Evolutionary conservation across 2,113 vertebrate species (phyloP).

Genomic region (Typhlomys cinereus): DNA sequence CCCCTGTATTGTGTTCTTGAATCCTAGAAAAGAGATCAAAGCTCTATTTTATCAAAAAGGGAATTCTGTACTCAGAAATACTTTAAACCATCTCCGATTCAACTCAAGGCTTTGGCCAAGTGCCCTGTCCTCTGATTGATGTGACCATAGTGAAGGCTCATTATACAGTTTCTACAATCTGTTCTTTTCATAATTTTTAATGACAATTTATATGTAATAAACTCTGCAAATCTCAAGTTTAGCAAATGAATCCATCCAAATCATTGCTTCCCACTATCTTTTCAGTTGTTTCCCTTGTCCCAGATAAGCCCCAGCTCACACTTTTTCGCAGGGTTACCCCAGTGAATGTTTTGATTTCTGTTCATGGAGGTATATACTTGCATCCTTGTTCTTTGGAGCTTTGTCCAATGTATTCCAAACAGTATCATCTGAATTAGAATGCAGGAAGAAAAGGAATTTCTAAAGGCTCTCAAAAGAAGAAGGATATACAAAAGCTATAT

Average conservation of each 20-base stretch:
- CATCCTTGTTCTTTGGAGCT: background rate
- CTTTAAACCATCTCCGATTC: background rate
- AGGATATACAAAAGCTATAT: too few species aligned
- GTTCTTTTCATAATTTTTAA: background rate
- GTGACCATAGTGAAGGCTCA: background rate
- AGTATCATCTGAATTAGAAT: too few species aligned
- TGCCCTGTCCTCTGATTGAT: background rate
- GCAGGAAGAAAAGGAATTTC: too few species aligned
- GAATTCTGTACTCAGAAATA: background rate
- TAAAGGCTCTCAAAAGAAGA: too few species aligned
- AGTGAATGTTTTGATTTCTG: background rate
- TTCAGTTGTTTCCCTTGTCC: accelerated
- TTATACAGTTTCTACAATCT: background rate
- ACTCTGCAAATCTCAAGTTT: background rate
- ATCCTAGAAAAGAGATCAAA: background rate
- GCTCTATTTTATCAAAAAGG: background rate
- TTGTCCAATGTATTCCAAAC: too few species aligned
- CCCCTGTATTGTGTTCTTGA: background rate
- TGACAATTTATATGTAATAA: background rate
- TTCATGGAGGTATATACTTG: background rate
- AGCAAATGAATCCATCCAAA: background rate
- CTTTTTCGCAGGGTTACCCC: background rate
- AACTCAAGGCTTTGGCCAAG: background rate
- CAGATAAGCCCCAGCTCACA: accelerated
- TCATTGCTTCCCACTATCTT: too few species aligned